These are phyloP conservation scores for Helobdella robusta DNA, from an alignment of 2,888 invertebrate species.

Conservation along the genomic window DNA sequence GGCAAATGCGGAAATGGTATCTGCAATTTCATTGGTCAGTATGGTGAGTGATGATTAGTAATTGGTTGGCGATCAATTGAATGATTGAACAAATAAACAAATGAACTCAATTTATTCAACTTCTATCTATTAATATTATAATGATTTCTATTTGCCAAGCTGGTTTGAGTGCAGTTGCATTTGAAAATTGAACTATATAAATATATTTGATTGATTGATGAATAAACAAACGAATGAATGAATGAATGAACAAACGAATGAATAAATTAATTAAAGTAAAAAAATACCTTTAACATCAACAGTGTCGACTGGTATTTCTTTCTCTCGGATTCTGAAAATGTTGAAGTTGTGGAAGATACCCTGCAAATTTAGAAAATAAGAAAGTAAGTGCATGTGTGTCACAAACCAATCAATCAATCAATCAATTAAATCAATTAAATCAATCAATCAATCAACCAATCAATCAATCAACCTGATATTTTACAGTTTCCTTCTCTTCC, in stretches of 20 bases:
- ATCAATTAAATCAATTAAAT: background rate
- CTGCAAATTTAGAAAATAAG: constrained; percentile 39
- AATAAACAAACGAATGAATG: background rate
- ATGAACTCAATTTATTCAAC: too few relatives aligned
- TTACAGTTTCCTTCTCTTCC: constrained; percentile 62
- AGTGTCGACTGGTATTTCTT: constrained; percentile 91
- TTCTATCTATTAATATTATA: too few relatives aligned
- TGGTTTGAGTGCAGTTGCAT: too few relatives aligned
- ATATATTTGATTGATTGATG: background rate
- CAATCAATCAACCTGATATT: constrained; percentile 19
- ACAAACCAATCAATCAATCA: background rate
- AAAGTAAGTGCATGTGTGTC: background rate
- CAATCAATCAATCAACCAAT: background rate
- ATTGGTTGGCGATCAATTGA: too few relatives aligned
- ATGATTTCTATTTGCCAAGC: too few relatives aligned
- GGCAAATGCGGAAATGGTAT: constrained; percentile 67
- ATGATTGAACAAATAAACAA: too few relatives aligned
- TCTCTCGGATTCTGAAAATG: constrained; percentile 95
- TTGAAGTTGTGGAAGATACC: constrained; percentile 98
- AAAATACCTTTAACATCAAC: constrained; percentile 79
- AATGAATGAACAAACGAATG: background rate
- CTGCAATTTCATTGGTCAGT: too few relatives aligned
- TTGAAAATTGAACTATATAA: too few relatives aligned
- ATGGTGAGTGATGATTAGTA: too few relatives aligned
- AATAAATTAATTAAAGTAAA: background rate